phyloP scores from a whole-genome alignment of 2,113 vertebrate genomes.

The Turdus rufiventris region DNA sequence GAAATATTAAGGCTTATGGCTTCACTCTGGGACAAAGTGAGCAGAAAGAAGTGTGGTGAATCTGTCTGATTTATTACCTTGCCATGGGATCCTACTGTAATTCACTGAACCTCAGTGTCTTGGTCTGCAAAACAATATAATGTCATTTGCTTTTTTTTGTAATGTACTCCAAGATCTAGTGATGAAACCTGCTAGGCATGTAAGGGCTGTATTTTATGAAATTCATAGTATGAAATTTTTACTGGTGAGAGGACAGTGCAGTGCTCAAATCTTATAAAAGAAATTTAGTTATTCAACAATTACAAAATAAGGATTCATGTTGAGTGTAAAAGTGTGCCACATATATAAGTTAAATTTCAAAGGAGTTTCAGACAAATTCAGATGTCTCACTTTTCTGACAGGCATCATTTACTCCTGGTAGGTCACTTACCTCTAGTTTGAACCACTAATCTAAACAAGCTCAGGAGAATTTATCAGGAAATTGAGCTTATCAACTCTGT shows the following conservation, averaged over 20 bases:
- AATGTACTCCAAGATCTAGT: not conserved
- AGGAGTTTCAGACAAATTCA: not conserved
- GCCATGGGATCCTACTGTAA: not conserved
- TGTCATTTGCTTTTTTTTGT: not conserved
- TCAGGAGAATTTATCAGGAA: not conserved
- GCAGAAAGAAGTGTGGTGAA: not conserved
- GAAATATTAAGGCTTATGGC: not conserved
- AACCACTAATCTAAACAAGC: not conserved
- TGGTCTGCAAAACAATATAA: not conserved
- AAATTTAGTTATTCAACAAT: not conserved
- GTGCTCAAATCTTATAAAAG: not conserved
- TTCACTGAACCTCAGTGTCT: not conserved
- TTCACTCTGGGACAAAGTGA: not conserved
- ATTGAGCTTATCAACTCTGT: not conserved
- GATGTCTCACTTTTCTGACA: not conserved
- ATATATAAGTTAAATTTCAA: not conserved
- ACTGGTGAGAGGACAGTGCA: not conserved
- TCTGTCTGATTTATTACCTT: not conserved
- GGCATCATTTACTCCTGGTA: not conserved
- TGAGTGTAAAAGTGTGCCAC: not conserved
- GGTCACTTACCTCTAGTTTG: not conserved
- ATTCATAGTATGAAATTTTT: rapidly evolving
- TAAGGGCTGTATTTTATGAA: not conserved
- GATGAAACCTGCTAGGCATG: not conserved
- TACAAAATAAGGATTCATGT: not conserved